Evolutionary conservation across 2,113 vertebrate genomes (phyloP).

Genomic region (Probosciger aterrimus): DNA sequence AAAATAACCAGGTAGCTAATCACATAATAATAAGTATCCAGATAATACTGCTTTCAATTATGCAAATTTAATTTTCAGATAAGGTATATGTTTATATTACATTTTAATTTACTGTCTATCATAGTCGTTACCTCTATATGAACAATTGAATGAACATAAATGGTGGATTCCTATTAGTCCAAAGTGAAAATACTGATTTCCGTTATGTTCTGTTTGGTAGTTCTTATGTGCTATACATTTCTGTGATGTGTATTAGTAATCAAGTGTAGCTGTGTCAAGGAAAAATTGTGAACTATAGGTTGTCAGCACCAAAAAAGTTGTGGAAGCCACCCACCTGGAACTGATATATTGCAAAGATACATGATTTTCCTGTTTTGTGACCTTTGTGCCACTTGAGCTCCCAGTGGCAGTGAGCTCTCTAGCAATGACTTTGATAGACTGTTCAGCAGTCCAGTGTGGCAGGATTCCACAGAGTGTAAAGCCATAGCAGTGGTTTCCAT

Average conservation of each 20-base stretch:
- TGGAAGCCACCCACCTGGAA: neutral
- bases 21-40: neutral
- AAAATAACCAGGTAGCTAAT: neutral
- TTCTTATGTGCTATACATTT: neutral
- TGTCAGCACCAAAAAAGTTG: neutral
- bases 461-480: neutral
- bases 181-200: neutral
- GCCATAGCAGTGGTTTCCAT: neutral
- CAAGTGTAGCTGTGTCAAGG: neutral
- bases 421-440: neutral
- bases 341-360: neutral
- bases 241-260: neutral
- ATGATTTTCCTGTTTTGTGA: neutral
- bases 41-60: neutral
- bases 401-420: neutral
- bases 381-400: neutral
- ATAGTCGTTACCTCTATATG: neutral
- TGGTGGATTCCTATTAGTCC: neutral
- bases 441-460: neutral
- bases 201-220: neutral
- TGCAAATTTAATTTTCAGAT: neutral
- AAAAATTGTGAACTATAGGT: neutral
- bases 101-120: neutral
- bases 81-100: neutral
- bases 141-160: neutral